These are phyloP conservation scores for Laspeyria flexula DNA, from an alignment of 2,888 invertebrate species.

Conservation along the genomic window DNA sequence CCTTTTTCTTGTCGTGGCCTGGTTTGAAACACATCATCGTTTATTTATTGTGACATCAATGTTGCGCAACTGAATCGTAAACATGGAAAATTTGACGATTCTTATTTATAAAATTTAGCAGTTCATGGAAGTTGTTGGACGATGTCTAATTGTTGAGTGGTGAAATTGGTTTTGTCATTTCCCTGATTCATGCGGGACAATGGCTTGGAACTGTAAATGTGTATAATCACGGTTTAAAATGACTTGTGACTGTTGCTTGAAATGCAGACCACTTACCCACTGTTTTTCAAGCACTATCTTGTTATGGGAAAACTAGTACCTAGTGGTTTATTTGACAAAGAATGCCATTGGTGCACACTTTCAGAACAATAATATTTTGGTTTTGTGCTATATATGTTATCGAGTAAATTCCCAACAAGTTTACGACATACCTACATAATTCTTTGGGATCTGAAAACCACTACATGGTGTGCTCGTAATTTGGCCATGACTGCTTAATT, in stretches of 20 bases:
- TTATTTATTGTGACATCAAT: slow-evolving; percentile 50
- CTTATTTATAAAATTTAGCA: slow-evolving; percentile 34
- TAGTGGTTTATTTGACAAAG: too few species aligned
- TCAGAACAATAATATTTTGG: too few species aligned
- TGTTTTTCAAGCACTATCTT: too few species aligned
- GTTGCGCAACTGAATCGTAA: slow-evolving; percentile 29
- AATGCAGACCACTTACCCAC: neutral
- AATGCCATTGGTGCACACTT: too few species aligned
- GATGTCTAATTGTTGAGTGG: neutral
- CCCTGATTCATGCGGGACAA: slow-evolving; percentile 37
- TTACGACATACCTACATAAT: too few species aligned
- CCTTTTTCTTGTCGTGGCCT: slow-evolving; percentile 56
- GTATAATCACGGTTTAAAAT: neutral
- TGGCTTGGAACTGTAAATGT: slow-evolving; percentile 10
- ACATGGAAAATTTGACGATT: slow-evolving; percentile 48
- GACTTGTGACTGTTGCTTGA: neutral
- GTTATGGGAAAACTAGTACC: too few species aligned
- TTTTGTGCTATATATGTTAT: too few species aligned
- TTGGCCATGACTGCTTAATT: too few species aligned
- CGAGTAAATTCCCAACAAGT: too few species aligned
- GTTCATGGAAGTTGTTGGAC: slow-evolving; percentile 1
- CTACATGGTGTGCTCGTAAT: too few species aligned
- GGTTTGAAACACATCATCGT: slow-evolving; percentile 53
- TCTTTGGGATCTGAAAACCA: too few species aligned
- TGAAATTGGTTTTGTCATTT: slow-evolving; percentile 2